phyloP scores from a whole-genome alignment of 2,888 invertebrate species.

The Amblyjoppa fuscipennis region DNA sequence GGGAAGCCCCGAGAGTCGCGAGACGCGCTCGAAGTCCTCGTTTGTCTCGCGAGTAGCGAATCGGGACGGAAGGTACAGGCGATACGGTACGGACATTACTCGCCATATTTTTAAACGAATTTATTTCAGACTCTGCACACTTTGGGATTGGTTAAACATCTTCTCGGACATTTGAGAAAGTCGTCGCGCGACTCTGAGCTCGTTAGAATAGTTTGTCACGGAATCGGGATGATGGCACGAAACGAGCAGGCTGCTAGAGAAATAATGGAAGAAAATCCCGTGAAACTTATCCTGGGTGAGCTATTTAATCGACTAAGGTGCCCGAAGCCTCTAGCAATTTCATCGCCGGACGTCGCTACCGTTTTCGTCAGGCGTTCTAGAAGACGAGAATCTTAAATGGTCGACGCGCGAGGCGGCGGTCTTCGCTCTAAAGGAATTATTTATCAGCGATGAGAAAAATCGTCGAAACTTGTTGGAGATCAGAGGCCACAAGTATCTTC shows the following conservation, averaged over 20 bases:
- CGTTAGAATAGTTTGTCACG: constrained; percentile 72
- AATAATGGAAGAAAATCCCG: constrained; percentile 71
- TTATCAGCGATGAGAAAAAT: constrained; percentile 71
- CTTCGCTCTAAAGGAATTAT: constrained; percentile 76
- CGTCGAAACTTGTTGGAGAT: constrained; percentile 72
- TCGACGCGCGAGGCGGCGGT: constrained; percentile 72
- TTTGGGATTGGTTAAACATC: constrained; percentile 73
- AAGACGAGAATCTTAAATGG: constrained; percentile 74
- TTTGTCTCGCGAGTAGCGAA: constrained; percentile 72
- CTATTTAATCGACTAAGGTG: neutral
- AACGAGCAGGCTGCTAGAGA: constrained; percentile 73
- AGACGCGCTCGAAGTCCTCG: constrained; percentile 72
- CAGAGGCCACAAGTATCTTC: constrained; percentile 71
- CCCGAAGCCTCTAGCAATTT: neutral
- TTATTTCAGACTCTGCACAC: constrained; percentile 73
- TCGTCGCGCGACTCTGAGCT: constrained; percentile 64
- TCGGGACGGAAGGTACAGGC: constrained; percentile 75
- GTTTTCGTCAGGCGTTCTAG: constrained; percentile 72
- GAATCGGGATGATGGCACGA: constrained; percentile 76
- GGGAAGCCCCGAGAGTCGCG: constrained; percentile 64
- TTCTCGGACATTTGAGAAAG: constrained; percentile 69
- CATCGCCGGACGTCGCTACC: constrained; percentile 44
- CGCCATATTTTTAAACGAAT: neutral
- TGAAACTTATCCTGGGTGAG: constrained; percentile 70
- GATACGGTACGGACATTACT: neutral